Evolutionary conservation across 2,113 vertebrate genomes (phyloP), one percentile per base, ranked within the genome.

Genomic region (Protobothrops mucrosquamatus): DNA sequence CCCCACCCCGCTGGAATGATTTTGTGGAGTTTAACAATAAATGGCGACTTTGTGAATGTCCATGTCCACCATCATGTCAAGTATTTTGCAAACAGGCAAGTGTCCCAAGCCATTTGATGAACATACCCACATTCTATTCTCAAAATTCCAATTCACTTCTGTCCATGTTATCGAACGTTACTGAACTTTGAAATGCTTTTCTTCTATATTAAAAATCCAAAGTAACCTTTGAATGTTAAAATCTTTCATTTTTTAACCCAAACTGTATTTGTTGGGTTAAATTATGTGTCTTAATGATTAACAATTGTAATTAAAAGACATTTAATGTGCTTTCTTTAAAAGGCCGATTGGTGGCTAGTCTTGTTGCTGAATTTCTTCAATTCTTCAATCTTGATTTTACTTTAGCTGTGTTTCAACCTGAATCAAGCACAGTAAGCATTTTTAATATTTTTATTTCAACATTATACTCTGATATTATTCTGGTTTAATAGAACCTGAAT

Each of bases 361-460:
- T 99, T 26, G 98, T 99, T 48, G 95, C 98, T 43, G 99, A 99
- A 96, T 99, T 99, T 95, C 98, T 99, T 64, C 99, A 98, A 15
- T 98, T 99, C 94, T 99, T 99, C 94, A 98, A 99, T 93, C 98
- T 99, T 93, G 99, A 99, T 97, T 99, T 99, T 96, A 99, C 98
- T 0, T 96, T 99, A 85, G 98, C 99, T 0, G 99, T 99, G 85
- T 99, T 99, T 95, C 98, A 99, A 88, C 98, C 99, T 3, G 99
- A 99, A 97, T 98, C 98, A 85, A 99, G 98, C 97, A 98, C 97
- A 81, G 99, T 99, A 98, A 97, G 98, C 91, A 61, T 59, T 55
- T 5, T 26, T 89, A 81, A 81, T n/a, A 54, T 61, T 90, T 59
- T 87, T n/a, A 94, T 86, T 92, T 55, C 24, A 85, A 18, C 46